These are phyloP conservation scores for Syrphus vitripennis DNA, from an alignment of 2,888 invertebrate species.

Conservation along the genomic window DNA sequence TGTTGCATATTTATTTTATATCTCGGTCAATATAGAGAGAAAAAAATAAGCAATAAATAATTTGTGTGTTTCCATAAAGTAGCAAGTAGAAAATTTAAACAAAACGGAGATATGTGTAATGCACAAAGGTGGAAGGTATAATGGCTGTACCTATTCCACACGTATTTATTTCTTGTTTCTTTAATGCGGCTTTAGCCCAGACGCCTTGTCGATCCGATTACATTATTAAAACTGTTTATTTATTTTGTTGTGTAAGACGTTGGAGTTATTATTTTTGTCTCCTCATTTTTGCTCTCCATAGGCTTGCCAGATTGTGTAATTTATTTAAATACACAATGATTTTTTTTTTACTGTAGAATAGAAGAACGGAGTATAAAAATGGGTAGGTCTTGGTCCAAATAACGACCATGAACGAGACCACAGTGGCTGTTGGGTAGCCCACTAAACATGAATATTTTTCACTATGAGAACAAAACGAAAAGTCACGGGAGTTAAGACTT, in stretches of 20 bases:
- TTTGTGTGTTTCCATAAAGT: not conserved
- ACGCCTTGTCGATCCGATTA: not conserved
- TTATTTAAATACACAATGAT: too few relatives aligned
- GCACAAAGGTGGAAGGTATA: not conserved
- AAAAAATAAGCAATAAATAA: not conserved
- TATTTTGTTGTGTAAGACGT: not conserved
- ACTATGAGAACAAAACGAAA: too few relatives aligned
- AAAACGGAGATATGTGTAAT: not conserved
- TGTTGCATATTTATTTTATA: not conserved
- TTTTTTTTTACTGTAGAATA: too few relatives aligned
- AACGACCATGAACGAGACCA: too few relatives aligned
- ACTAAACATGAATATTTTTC: too few relatives aligned
- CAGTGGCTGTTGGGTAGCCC: too few relatives aligned
- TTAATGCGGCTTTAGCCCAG: not conserved
- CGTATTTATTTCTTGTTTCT: not conserved
- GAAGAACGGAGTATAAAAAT: too few relatives aligned
- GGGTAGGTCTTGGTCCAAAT: too few relatives aligned
- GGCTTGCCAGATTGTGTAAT: not conserved
- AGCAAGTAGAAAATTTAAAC: not conserved
- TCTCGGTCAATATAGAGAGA: not conserved
- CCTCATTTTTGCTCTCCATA: not conserved
- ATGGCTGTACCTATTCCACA: not conserved
- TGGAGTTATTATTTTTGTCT: not conserved
- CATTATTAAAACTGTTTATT: not conserved
- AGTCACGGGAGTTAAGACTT: too few relatives aligned